Percentiles rank a stretch among this genome's conserved stretches.
phyloP scores from a whole-genome alignment of 2,888 invertebrate genomes.

The Tenthredo notha region DNA sequence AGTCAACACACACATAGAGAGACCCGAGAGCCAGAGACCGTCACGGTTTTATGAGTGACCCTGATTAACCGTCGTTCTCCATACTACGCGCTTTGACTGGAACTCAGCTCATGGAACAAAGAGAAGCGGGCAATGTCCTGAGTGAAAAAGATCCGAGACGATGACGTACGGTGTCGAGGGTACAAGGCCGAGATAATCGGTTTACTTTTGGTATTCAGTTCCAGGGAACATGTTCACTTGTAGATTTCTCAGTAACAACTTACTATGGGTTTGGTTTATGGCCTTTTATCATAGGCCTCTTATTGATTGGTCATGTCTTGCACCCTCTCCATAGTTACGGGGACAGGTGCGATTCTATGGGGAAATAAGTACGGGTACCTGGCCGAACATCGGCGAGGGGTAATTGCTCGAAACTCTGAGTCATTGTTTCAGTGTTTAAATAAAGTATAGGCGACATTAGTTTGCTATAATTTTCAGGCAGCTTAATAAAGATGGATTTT shows the following conservation, averaged over 20 bases:
- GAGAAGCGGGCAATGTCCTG: conserved; percentile 36
- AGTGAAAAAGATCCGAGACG: not conserved
- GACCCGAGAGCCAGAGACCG: not conserved
- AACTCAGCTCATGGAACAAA: conserved; percentile 21
- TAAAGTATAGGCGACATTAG: not conserved
- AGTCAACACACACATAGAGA: not conserved
- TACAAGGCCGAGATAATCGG: not conserved
- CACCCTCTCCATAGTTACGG: conserved; percentile 1
- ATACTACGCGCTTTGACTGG: conserved; percentile 2
- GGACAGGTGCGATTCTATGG: conserved; percentile 23
- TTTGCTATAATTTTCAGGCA: not conserved
- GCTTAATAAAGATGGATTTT: not conserved
- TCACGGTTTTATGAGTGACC: conserved; percentile 24
- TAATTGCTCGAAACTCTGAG: not conserved
- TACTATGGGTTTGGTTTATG: not conserved
- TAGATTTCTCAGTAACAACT: not conserved
- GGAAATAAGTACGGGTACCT: not conserved
- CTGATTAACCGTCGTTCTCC: conserved; percentile 14
- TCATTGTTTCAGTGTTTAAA: not conserved
- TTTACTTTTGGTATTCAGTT: not conserved
- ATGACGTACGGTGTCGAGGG: not conserved
- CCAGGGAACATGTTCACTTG: not conserved
- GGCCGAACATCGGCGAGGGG: too few species aligned
- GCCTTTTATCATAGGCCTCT: not conserved
- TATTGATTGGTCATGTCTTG: not conserved